Evolutionary conservation across 2,113 vertebrate species (phyloP).

Genomic region (Cheirogaleus medius): DNA sequence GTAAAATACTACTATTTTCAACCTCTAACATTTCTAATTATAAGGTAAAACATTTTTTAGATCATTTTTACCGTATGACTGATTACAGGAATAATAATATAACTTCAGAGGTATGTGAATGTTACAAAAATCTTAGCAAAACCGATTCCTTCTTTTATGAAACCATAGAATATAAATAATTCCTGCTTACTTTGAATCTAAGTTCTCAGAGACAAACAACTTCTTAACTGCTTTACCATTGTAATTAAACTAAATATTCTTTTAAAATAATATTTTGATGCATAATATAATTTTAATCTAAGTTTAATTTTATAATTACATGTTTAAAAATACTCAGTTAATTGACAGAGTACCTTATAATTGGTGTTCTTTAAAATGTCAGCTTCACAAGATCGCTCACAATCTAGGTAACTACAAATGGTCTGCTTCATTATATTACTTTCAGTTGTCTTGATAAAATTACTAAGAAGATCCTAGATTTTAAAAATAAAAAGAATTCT

Average conservation of each 20-base stretch:
- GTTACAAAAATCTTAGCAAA: slow-evolving; percentile 45
- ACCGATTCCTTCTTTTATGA: slow-evolving; percentile 23
- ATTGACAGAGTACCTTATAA: slow-evolving; percentile 75
- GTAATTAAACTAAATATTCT: slow-evolving; percentile 11
- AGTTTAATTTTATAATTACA: slow-evolving; percentile 32
- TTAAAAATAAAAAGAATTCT: slow-evolving; percentile 58
- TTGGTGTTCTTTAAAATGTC: slow-evolving; percentile 74
- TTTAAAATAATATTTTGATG: slow-evolving; percentile 24
- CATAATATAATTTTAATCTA: slow-evolving; percentile 7
- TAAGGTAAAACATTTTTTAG: not conserved
- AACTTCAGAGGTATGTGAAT: slow-evolving; percentile 7
- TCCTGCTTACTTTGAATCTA: slow-evolving; percentile 1
- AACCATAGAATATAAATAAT: not conserved
- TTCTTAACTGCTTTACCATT: not conserved
- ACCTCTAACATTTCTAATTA: not conserved
- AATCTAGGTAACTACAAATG: slow-evolving; percentile 75
- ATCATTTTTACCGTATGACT: slow-evolving; percentile 19
- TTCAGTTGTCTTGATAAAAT: slow-evolving; percentile 75
- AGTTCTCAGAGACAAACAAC: slow-evolving; percentile 40
- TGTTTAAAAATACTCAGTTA: slow-evolving; percentile 32
- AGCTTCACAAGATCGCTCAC: slow-evolving; percentile 77
- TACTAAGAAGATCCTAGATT: slow-evolving; percentile 68
- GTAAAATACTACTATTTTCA: slow-evolving; percentile 9
- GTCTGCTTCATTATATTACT: slow-evolving; percentile 71
- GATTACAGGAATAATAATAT: not conserved